These are phyloP conservation scores for Psittacula cyanocephala DNA, from an alignment of 2,113 vertebrate species.

Conservation along the genomic window DNA sequence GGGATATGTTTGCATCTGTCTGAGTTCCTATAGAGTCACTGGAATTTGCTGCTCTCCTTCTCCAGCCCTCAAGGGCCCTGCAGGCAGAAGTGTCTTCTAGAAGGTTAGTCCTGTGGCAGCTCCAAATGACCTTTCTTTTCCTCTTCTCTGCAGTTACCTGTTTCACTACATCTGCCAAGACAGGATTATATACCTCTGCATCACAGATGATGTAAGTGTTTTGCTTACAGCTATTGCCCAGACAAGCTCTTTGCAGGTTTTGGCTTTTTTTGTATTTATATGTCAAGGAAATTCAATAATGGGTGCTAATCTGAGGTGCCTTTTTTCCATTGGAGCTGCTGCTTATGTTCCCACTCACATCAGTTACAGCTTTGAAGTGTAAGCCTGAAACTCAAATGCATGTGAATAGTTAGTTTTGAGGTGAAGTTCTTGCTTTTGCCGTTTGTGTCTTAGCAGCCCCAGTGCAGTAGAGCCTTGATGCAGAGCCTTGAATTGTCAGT, in stretches of 20 bases:
- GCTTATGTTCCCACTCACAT: not conserved
- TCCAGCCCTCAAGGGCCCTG: not conserved
- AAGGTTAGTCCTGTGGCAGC: not conserved
- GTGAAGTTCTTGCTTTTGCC: not conserved
- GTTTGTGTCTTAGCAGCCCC: not conserved
- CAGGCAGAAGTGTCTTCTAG: not conserved
- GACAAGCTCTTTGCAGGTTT: not conserved
- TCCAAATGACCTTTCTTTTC: not conserved
- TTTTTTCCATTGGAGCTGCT: not conserved
- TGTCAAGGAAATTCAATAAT: not conserved
- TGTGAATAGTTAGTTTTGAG: not conserved
- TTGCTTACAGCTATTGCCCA: not conserved
- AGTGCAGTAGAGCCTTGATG: not conserved
- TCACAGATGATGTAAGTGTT: slow-evolving; percentile 97
- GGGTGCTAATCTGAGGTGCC: not conserved
- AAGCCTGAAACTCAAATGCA: not conserved
- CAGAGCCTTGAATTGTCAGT: not conserved
- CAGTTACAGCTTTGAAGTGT: not conserved
- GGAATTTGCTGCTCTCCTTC: not conserved
- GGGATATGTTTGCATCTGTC: not conserved
- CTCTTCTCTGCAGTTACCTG: slow-evolving; percentile 83
- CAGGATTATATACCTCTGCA: slow-evolving; percentile 97
- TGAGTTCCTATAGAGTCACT: not conserved
- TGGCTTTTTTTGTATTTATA: not conserved
- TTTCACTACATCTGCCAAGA: slow-evolving; percentile 99